Base-by-base conservation (phyloP, 64 coral and sea anemone species). In the Montipora cactus region DNA sequence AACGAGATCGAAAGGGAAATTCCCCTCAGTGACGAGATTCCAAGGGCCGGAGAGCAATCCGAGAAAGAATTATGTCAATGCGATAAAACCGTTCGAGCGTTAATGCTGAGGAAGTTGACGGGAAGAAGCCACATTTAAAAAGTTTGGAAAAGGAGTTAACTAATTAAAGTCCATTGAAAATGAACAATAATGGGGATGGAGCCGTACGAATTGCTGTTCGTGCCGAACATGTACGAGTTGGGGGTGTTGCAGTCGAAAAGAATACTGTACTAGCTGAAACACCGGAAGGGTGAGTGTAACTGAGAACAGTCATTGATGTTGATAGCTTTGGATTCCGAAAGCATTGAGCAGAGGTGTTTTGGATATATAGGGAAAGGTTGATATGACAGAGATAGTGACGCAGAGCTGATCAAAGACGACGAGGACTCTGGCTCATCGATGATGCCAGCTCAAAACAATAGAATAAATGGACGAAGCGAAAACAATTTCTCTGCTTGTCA, bases 241-340 rank as follows among this genome's bases (percentile, higher is more conserved):
- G 77, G 8, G 79, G 79, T 49, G 76, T 90, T 81, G 89, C 71
- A 80, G 77, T 81, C 5, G 11, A 47, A 19, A 81, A 47, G 11
- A 50, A 90, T 22, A 90, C 89, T 3, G 23, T 79, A 5, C 14
- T 90, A 9, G 59, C 79, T 79, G 77, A 77, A 0, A 81, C 89
- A 4, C 62, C 80, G 69, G 77, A 90, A 23, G 89, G 89, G 89
- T 90, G 15, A 90, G 48, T 18, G 21, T 81, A 23, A 23, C 22
- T 23, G 22, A 23, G 22, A 23, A 0, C 22, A 23, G 22, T 23
- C 22, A 23, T 23, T n/a, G 22, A 23, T 23, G 22, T 23, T 23
- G 22, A 23, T 23, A 23, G 22, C 22, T 0, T 23, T 23, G 22
- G 22, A 23, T 23, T 23, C 22, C 22, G 22, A 23, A 23, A 23